phyloP scores from a whole-genome alignment of 2,113 vertebrate species.

The Hemicordylus capensis region DNA sequence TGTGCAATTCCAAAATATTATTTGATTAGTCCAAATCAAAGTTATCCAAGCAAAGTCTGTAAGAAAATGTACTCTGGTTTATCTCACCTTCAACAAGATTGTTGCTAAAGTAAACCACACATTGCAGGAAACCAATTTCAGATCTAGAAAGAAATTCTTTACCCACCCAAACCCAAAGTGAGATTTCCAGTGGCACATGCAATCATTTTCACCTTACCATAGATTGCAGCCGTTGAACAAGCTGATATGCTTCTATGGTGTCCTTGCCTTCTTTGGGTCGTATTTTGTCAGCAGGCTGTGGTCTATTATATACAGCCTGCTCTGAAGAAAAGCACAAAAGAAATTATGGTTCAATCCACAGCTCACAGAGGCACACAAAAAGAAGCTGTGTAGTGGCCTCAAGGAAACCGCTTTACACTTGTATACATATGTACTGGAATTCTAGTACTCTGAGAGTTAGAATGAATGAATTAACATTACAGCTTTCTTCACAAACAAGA shows the following conservation, averaged over 20 bases:
- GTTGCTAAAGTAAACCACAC: background rate
- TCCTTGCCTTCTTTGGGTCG: slow-evolving; percentile 86
- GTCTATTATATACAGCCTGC: slow-evolving; percentile 93
- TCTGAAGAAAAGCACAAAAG: slow-evolving; percentile 74
- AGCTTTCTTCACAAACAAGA: background rate
- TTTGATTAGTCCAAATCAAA: background rate
- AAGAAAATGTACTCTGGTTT: background rate
- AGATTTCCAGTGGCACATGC: accelerated
- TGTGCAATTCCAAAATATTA: background rate
- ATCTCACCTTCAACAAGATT: background rate
- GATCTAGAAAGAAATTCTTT: accelerated
- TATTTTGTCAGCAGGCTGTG: slow-evolving; percentile 83
- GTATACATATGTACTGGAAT: background rate
- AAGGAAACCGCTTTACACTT: background rate
- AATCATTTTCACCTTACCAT: slow-evolving; percentile 79
- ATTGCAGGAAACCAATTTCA: background rate
- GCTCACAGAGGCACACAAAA: background rate
- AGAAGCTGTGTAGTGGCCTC: background rate
- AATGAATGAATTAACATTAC: background rate
- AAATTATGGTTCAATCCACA: background rate
- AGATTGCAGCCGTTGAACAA: slow-evolving; percentile 92
- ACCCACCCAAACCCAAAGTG: background rate
- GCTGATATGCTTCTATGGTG: slow-evolving; percentile 86
- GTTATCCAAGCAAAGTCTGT: background rate
- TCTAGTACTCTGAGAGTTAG: background rate